Percentiles rank a stretch among this genome's conserved stretches.
Evolutionary conservation across 2,797 vertebrate genomes (phyloP).

Genomic region (Spea hammondii): DNA sequence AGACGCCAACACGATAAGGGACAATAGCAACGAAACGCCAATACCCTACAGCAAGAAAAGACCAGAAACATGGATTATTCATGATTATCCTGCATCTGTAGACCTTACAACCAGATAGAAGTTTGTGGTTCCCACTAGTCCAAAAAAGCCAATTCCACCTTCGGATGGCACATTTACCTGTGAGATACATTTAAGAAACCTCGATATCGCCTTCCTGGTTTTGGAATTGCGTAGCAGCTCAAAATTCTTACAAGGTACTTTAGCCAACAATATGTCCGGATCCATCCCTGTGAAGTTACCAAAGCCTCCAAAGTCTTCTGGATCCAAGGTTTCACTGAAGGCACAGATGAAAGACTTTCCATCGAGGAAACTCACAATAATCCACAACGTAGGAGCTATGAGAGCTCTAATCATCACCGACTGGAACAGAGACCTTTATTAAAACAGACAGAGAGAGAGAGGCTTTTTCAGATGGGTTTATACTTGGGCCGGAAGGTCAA

Average conservation of each 20-base stretch:
- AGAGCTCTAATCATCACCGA: constrained; percentile 29
- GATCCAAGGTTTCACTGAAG: constrained; percentile 35
- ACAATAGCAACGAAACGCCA: constrained; percentile 12
- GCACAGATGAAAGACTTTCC: constrained; percentile 26
- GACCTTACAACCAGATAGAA: no score
- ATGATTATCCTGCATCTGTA: no score
- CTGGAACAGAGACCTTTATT: constrained; percentile 14
- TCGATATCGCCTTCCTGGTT: constrained; percentile 38
- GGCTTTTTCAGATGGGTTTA: background rate
- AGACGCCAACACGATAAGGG: constrained; percentile 17
- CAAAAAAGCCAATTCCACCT: no score
- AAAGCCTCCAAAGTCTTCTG: constrained; percentile 39
- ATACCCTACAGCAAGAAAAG: constrained; percentile 13
- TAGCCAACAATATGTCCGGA: constrained; percentile 13
- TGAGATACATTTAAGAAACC: constrained; percentile 41
- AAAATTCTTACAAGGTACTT: constrained; percentile 35
- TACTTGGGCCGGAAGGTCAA: background rate
- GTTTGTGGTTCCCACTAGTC: no score
- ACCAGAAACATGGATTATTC: background rate
- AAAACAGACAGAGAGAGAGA: background rate
- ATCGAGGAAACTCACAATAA: constrained; percentile 30
- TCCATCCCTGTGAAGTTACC: background rate
- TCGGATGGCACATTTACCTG: constrained; percentile 25
- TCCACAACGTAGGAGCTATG: constrained; percentile 20
- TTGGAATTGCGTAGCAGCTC: constrained; percentile 5